These are phyloP conservation scores for Periphyllus acericola DNA, from an alignment of 2,888 invertebrate species.

Conservation along the genomic window DNA sequence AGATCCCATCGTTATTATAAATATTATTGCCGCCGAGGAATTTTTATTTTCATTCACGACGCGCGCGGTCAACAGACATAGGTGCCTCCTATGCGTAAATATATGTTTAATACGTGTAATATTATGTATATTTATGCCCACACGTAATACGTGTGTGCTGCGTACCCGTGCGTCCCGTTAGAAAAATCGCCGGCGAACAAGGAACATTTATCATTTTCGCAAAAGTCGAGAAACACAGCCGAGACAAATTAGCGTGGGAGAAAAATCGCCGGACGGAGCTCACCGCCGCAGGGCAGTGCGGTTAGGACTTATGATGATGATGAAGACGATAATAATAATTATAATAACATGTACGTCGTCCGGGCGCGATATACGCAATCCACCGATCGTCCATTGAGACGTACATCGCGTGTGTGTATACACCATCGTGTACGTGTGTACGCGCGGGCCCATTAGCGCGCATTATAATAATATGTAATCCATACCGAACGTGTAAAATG, in stretches of 20 bases:
- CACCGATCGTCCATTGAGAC: neutral
- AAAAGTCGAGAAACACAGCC: neutral
- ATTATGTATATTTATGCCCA: too few species aligned
- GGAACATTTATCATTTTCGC: neutral
- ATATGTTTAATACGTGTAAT: too few species aligned
- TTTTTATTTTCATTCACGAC: too few species aligned
- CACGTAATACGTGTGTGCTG: neutral
- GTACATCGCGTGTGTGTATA: neutral
- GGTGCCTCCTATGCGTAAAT: too few species aligned
- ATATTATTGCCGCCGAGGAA: too few species aligned
- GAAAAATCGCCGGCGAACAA: neutral
- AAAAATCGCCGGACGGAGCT: neutral
- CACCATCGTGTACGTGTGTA: too few species aligned
- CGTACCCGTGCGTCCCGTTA: neutral
- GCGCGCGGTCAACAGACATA: too few species aligned
- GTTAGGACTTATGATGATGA: too few species aligned
- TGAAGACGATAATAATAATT: too few species aligned
- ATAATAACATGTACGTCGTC: neutral
- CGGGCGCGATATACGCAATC: too few species aligned
- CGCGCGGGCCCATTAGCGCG: neutral
- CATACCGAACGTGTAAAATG: neutral
- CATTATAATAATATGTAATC: neutral
- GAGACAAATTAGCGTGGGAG: conserved; percentile 16
- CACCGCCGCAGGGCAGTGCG: neutral
- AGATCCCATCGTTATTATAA: too few species aligned